These are phyloP conservation scores for Limnephilus rhombicus DNA, from an alignment of 2,888 invertebrate species.

Conservation along the genomic window DNA sequence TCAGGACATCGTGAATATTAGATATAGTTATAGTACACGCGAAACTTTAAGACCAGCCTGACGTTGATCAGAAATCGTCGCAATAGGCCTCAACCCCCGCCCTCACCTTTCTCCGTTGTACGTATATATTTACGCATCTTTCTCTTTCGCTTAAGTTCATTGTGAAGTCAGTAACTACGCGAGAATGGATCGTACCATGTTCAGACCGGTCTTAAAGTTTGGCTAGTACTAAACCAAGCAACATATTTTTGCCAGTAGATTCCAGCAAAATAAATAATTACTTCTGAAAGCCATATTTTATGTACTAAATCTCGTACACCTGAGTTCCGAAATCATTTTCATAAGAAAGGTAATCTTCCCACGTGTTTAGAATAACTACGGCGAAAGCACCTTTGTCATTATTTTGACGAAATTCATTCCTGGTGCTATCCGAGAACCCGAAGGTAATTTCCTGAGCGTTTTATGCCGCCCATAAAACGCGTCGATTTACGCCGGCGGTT, in stretches of 20 bases:
- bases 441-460: neutral
- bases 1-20: no score
- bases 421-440: neutral
- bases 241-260: neutral
- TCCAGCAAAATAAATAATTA: neutral
- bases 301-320: neutral
- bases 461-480: neutral
- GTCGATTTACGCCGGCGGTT: neutral
- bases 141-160: no score
- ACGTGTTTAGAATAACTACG: neutral
- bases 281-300: neutral
- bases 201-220: no score
- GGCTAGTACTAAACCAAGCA: neutral
- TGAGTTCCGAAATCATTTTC: neutral
- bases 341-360: constrained; percentile 1
- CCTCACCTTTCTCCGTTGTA: no score
- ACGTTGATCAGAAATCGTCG: no score
- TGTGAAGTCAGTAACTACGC: no score
- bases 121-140: no score
- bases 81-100: no score
- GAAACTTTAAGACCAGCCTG: no score
- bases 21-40: no score
- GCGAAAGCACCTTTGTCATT: neutral
- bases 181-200: no score
- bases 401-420: neutral